Conservation (phyloP, 37 sponge, comb jelly and placozoan genomes). For the Tethya wilhelma region DNA sequence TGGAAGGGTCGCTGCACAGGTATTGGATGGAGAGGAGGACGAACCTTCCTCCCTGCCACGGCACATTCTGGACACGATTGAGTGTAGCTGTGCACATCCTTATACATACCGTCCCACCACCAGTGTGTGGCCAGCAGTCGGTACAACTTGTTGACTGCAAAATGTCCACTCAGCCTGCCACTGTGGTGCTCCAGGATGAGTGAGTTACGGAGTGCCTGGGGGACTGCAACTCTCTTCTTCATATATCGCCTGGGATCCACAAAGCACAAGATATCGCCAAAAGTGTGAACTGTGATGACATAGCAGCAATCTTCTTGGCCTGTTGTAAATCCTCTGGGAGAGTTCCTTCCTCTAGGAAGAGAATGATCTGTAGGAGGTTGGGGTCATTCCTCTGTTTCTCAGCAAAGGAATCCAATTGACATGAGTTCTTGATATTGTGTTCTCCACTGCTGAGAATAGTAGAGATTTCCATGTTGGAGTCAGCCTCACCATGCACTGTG, state of each 20-base stretch:
- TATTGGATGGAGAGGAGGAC: no score
- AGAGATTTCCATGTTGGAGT: not conserved
- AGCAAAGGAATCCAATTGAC: not conserved
- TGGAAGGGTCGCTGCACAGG: conserved; percentile 22
- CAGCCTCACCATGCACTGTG: not conserved
- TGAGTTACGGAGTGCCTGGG: not conserved
- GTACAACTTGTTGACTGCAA: conserved; percentile 20
- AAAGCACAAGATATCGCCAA: no score
- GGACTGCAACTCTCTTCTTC: conserved; percentile 20
- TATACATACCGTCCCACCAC: conserved; percentile 45
- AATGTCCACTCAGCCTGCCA: conserved; percentile 39
- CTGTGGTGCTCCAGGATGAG: conserved; percentile 17
- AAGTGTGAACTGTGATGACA: conserved; percentile 12
- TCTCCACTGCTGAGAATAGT: not conserved
- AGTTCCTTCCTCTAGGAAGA: conserved; percentile 15
- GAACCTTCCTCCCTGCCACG: no score
- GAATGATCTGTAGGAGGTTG: conserved; percentile 8
- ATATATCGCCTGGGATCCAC: no score
- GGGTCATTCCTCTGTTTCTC: conserved; percentile 48
- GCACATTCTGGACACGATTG: no score
- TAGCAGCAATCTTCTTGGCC: conserved; percentile 12
- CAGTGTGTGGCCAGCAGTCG: conserved; percentile 14
- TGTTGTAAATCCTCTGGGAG: conserved; percentile 21
- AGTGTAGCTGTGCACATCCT: conserved; percentile 10
- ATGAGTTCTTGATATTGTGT: not conserved